These are phyloP conservation scores for Leuciscus idus DNA, from an alignment of 2,113 vertebrate genomes.

Conservation along the genomic window DNA sequence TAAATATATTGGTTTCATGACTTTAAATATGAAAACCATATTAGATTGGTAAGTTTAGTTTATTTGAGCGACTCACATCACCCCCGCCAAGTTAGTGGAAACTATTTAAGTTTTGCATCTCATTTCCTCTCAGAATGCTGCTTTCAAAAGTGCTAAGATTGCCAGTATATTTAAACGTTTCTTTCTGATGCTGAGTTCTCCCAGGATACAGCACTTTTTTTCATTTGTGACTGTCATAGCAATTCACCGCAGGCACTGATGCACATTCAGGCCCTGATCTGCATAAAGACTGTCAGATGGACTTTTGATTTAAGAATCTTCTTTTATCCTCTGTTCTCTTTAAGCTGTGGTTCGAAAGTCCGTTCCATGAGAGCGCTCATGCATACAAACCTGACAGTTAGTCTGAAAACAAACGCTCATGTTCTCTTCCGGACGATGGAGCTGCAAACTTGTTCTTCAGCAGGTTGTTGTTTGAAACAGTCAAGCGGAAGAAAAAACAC, in stretches of 20 bases:
- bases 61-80: background rate
- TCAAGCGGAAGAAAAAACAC: background rate
- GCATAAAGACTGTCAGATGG: conserved; percentile 41
- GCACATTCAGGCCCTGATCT: conserved; percentile 24
- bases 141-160: background rate
- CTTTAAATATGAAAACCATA: background rate
- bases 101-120: background rate
- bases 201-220: background rate
- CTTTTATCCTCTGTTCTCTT: conserved; percentile 37
- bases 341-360: conserved; percentile 19
- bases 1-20: background rate
- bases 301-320: conserved; percentile 36
- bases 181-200: background rate
- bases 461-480: conserved; percentile 18
- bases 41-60: background rate
- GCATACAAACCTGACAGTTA: conserved; percentile 40
- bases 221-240: conserved; percentile 34
- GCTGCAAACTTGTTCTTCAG: conserved; percentile 11
- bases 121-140: background rate
- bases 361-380: conserved; percentile 19
- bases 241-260: conserved; percentile 12
- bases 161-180: background rate
- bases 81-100: background rate
- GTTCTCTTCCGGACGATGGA: conserved; percentile 11
- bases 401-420: background rate